Percentiles rank a stretch among this genome's conserved stretches.
These are phyloP conservation scores for Brachionus angularis DNA, from an alignment of 1,140 invertebrate genomes.

Conservation along the genomic window DNA sequence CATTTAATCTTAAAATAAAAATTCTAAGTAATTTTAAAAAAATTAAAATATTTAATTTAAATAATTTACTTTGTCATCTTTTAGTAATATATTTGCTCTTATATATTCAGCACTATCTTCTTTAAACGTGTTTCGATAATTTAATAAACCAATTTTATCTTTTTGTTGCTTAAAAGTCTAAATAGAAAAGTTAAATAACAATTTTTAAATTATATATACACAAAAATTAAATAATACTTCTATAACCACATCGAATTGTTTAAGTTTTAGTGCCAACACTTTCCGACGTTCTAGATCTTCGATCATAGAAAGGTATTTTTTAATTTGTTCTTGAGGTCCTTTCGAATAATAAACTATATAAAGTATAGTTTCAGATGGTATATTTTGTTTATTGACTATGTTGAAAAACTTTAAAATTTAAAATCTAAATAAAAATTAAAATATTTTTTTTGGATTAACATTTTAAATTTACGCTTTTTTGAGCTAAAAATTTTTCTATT, in stretches of 20 bases:
- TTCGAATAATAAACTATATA: neutral
- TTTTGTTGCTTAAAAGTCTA: conserved; percentile 5
- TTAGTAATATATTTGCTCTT: neutral
- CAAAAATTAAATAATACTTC: conserved; percentile 6
- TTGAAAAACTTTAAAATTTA: conserved; percentile 3
- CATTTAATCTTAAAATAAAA: conserved; percentile 34
- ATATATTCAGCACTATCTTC: conserved; percentile 29
- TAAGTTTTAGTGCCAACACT: neutral
- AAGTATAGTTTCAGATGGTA: conserved; percentile 13
- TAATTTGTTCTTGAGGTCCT: neutral
- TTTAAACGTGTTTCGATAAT: neutral
- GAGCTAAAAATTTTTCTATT: conserved; percentile 1
- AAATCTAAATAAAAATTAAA: neutral
- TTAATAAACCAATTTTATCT: conserved; percentile 16
- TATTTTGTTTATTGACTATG: conserved; percentile 19
- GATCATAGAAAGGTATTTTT: conserved; percentile 10
- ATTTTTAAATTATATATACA: neutral
- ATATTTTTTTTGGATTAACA: too few species aligned
- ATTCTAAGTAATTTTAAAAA: conserved; percentile 5
- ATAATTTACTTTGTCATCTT: conserved; percentile 23
- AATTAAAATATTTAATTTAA: neutral
- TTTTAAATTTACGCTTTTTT: too few species aligned
- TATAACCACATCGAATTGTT: neutral
- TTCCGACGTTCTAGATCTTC: neutral
- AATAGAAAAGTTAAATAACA: conserved; percentile 6